Percentiles rank a stretch among this genome's conserved stretches.
Evolutionary conservation across 1,140 invertebrate species (phyloP).

Genomic region (Adoxophyes honmai): DNA sequence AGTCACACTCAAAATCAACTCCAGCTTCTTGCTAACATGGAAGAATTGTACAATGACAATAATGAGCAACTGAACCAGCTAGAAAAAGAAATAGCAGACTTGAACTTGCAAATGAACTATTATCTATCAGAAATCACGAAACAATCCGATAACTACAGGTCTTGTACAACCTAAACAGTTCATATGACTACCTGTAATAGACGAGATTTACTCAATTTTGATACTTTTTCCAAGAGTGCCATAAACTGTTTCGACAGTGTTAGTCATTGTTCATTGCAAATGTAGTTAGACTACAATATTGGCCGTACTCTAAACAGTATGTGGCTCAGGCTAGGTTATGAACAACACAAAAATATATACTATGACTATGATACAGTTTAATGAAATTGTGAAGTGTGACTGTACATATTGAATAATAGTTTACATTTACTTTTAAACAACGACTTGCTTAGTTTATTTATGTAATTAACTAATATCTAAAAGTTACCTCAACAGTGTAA

Average conservation of each 20-base stretch:
- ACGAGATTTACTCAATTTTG: not conserved
- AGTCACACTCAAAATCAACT: constrained; percentile 86
- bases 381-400: not conserved
- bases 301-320: constrained; percentile 29
- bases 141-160: constrained; percentile 74
- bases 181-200: not conserved
- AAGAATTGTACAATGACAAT: constrained; percentile 75
- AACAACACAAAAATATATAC: not conserved
- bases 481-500: constrained; percentile 10
- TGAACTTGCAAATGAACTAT: constrained; percentile 73
- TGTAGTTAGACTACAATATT: constrained; percentile 43
- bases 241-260: constrained; percentile 31
- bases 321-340: constrained; percentile 19
- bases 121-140: constrained; percentile 77
- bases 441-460: not conserved
- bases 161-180: constrained; percentile 63
- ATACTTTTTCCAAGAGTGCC: constrained; percentile 33
- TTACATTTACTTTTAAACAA: not conserved
- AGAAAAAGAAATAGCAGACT: constrained; percentile 69
- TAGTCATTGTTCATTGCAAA: constrained; percentile 26
- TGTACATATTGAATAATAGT: constrained; percentile 3
- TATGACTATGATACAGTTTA: not conserved
- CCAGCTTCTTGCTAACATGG: constrained; percentile 81
- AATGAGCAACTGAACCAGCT: constrained; percentile 66
- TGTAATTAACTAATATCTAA: constrained; percentile 2